These are phyloP conservation scores for Lasioglossum lativentre DNA, from an alignment of 2,888 invertebrate species.

Conservation along the genomic window DNA sequence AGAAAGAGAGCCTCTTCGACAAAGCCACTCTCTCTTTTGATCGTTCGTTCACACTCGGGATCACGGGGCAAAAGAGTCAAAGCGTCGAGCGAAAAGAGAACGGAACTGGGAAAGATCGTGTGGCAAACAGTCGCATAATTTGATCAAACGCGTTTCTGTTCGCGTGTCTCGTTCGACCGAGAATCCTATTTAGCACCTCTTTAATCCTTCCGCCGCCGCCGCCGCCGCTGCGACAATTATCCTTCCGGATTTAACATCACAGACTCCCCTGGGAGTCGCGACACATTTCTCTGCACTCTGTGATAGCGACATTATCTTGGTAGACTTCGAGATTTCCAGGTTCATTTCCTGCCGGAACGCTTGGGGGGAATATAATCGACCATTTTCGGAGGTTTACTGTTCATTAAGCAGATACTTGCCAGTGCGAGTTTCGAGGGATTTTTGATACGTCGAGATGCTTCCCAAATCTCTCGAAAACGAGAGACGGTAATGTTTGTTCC, in stretches of 20 bases:
- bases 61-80: background rate
- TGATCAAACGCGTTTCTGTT: slow-evolving; percentile 20
- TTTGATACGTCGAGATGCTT: background rate
- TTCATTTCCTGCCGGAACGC: background rate
- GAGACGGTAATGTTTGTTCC: too few species aligned
- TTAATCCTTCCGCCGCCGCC: slow-evolving; percentile 14
- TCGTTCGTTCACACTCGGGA: background rate
- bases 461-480: too few species aligned
- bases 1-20: background rate
- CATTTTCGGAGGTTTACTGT: background rate
- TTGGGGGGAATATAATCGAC: background rate
- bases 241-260: slow-evolving; percentile 4
- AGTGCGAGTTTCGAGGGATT: background rate
- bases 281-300: background rate
- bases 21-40: background rate
- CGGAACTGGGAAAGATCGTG: slow-evolving; percentile 4
- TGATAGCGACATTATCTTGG: background rate
- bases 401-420: background rate
- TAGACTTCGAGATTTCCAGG: background rate
- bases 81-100: background rate
- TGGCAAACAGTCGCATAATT: slow-evolving; percentile 17
- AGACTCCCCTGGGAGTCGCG: slow-evolving; percentile 17
- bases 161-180: slow-evolving; percentile 5
- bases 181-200: slow-evolving; percentile 29
- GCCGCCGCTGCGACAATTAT: slow-evolving; percentile 15